phyloP scores from a whole-genome alignment of 2,797 vertebrate species.

The Oreonectes daqikongensis region DNA sequence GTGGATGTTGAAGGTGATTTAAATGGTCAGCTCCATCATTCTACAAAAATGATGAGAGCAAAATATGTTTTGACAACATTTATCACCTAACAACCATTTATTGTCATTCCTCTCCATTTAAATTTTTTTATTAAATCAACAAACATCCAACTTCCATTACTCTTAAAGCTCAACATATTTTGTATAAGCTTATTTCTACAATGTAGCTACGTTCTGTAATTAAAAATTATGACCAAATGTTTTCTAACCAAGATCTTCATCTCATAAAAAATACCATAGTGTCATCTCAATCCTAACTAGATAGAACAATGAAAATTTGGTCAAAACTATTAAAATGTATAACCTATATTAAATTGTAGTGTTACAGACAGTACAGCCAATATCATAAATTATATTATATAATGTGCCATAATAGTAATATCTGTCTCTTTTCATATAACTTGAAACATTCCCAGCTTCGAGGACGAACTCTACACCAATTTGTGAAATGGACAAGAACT shows the following conservation, averaged over 20 bases:
- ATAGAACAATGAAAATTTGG: background rate
- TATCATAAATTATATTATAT: conserved; percentile 34
- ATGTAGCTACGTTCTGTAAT: background rate
- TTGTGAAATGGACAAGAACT: conserved; percentile 69
- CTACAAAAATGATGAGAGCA: conserved; percentile 65
- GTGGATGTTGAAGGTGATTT: conserved; percentile 86
- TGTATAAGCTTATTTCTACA: conserved; percentile 11
- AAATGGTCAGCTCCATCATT: conserved; percentile 76
- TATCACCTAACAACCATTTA: conserved; percentile 50
- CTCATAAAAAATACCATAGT: conserved; percentile 18
- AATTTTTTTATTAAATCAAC: conserved; percentile 45
- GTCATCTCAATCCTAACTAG: conserved; percentile 30
- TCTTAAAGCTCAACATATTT: conserved; percentile 3
- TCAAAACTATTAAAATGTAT: background rate
- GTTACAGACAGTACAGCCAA: background rate
- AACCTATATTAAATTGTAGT: background rate
- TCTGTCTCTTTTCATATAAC: conserved; percentile 75
- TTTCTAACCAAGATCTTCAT: conserved; percentile 51
- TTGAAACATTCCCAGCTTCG: conserved; percentile 75
- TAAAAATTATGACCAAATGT: conserved; percentile 40
- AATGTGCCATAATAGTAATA: conserved; percentile 67
- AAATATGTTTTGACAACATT: conserved; percentile 50
- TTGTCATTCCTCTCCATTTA: conserved; percentile 46
- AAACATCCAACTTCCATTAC: conserved; percentile 8
- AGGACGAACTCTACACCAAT: conserved; percentile 72